A percentile compares a stretch with the other conserved stretches of the same genome.
These are phyloP conservation scores for Taenioides sp. DNA, from an alignment of 2,797 vertebrate species.

Conservation along the genomic window DNA sequence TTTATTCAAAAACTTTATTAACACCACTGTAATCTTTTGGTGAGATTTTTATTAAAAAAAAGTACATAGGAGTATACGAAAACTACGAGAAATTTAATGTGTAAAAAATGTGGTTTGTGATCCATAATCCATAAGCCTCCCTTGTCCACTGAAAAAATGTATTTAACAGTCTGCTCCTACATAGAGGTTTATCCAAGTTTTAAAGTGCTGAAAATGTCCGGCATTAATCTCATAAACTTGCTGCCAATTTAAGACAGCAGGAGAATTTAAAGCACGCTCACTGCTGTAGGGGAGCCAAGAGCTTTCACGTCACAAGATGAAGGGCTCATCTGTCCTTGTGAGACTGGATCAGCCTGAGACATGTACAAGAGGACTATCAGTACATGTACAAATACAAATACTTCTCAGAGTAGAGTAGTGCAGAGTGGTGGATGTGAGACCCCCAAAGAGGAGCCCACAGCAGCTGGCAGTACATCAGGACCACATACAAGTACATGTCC, in stretches of 20 bases:
- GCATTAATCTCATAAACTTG: conserved; percentile 29
- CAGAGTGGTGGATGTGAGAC: conserved; percentile 61
- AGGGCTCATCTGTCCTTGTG: conserved; percentile 10
- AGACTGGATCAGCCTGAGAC: conserved; percentile 8
- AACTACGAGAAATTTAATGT: neutral
- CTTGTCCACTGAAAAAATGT: neutral
- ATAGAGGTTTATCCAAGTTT: conserved; percentile 32
- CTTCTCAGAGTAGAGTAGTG: conserved; percentile 53
- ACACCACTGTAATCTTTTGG: neutral
- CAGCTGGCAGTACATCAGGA: too few relatives aligned
- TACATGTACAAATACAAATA: conserved; percentile 39
- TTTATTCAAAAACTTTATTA: neutral
- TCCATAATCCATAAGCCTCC: neutral
- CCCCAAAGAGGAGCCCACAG: conserved; percentile 49
- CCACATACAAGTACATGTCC: too few relatives aligned
- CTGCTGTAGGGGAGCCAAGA: conserved; percentile 16
- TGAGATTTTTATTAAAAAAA: neutral
- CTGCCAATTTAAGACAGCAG: conserved; percentile 33
- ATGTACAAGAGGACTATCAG: conserved; percentile 20
- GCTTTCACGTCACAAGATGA: neutral
- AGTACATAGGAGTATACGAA: too few relatives aligned
- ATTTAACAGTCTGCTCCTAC: neutral
- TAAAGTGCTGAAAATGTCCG: conserved; percentile 32
- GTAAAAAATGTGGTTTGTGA: neutral
- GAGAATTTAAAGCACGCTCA: conserved; percentile 11